Base-by-base conservation (phyloP, 2,113 vertebrate species). In the Gymnarchus niloticus region DNA sequence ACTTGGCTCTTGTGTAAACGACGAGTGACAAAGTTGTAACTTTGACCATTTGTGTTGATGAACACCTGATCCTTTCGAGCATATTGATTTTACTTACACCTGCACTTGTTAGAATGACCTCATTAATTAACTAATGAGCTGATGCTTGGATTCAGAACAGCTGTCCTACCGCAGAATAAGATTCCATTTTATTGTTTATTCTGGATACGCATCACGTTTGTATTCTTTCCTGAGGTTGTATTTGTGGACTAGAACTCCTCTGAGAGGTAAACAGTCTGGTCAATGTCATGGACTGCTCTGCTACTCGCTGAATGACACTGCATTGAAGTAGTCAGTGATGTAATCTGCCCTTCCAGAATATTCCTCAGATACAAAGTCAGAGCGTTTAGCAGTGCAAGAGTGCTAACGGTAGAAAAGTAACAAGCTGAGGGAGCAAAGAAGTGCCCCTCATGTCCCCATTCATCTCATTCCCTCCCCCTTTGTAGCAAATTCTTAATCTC, bases 331-430 rank as follows among this genome's bases (percentile, higher is more conserved):
- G 44, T 46, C n/a, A 12, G 25, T 81, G 9, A 3, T 25, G 37
- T 37, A 84, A 84, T 41, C 56, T 65, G 37, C 56, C 41, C n/a
- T 37, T 61, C 56, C 83, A 33, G 21, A 28, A 0, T 56, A 61
- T 57, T 83, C 33, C 59, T 59, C 51, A 37, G 3, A 14, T 65
- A 57, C 3, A 49, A n/a, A 44, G 49, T 25, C 52, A 28, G 28
- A 82, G 48, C 37, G n/a, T 48, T 49, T 81, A 25, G 44, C 25
- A n/a, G 56, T 1, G 57, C n/a, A 51, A 76, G 83, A 69, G 85
- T 81, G 76, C 81, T 85, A 81, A 81, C 78, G 23, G 28, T 46
- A 52, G 33, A 61, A 56, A 21, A 49, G n/a, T 61, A 86, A 65
- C 46, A n/a, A 81, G 85, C 56, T 57, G 56, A 21, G 56, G 56